Conservation (phyloP, 2,113 vertebrate species). For the Myrmophylax atrothorax region DNA sequence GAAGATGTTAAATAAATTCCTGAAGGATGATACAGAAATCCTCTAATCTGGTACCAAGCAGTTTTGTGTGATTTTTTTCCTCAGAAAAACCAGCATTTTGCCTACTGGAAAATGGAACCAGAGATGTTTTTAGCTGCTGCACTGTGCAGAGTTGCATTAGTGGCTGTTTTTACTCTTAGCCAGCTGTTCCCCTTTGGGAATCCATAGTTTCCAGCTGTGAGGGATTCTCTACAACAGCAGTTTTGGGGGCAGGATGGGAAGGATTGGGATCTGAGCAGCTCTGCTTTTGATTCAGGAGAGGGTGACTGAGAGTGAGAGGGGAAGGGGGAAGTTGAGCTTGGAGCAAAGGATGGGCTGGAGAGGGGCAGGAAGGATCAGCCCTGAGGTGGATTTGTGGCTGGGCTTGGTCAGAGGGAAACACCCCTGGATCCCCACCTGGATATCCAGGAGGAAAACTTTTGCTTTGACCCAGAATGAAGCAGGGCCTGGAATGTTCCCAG, state of each 20-base stretch:
- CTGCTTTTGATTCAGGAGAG: not conserved
- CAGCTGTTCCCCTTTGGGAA: not conserved
- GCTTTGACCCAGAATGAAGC: not conserved
- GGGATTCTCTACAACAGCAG: not conserved
- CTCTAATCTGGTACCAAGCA: not conserved
- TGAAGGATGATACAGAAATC: not conserved
- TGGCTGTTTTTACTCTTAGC: not conserved
- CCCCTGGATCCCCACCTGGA: not conserved
- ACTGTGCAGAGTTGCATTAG: not conserved
- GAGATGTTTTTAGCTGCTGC: not conserved
- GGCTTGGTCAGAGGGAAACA: not conserved
- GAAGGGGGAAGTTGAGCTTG: fast-evolving
- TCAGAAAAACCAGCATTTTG: not conserved
- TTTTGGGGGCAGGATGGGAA: not conserved
- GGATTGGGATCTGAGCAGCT: not conserved
- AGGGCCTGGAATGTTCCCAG: not conserved
- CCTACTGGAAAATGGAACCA: not conserved
- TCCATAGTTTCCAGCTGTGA: not conserved
- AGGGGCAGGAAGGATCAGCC: not conserved
- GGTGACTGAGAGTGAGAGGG: not conserved
- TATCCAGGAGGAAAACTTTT: not conserved
- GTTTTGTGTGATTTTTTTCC: not conserved
- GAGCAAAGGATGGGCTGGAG: not conserved
- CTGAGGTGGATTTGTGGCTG: not conserved
- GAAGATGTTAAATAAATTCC: not conserved